These are phyloP conservation scores for Morelia viridis DNA, from an alignment of 2,797 vertebrate genomes.

Conservation along the genomic window DNA sequence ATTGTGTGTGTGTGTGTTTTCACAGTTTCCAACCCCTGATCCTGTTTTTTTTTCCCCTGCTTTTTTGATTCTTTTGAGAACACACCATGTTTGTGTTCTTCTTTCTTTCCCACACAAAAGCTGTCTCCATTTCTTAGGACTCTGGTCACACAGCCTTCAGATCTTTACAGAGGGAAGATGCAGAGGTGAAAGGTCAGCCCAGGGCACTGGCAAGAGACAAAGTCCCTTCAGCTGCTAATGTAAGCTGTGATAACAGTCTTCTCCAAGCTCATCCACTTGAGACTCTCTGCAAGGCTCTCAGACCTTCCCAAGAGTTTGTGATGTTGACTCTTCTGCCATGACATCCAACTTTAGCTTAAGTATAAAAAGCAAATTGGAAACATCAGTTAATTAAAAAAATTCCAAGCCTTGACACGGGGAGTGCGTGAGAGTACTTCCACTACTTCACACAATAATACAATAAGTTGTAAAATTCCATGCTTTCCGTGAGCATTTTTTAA, in stretches of 20 bases:
- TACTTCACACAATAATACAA: constrained; percentile 69
- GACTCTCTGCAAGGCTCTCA: constrained; percentile 79
- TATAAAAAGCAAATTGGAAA: constrained; percentile 68
- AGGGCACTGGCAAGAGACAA: constrained; percentile 74
- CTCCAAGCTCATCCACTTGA: constrained; percentile 83
- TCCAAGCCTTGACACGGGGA: constrained; percentile 36
- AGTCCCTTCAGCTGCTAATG: constrained; percentile 76
- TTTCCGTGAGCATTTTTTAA: not conserved
- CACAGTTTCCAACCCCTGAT: constrained; percentile 19
- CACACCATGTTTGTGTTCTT: constrained; percentile 74
- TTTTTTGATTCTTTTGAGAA: constrained; percentile 76
- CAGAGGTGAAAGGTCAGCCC: constrained; percentile 79
- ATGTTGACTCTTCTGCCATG: constrained; percentile 81
- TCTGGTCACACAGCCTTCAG: constrained; percentile 64
- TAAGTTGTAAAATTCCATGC: not conserved
- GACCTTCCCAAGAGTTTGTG: constrained; percentile 75
- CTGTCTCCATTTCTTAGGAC: constrained; percentile 77
- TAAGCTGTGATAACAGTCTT: constrained; percentile 75
- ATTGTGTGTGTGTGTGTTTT: not conserved
- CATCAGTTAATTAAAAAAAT: constrained; percentile 72
- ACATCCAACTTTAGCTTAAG: constrained; percentile 79
- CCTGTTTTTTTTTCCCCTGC: constrained; percentile 14
- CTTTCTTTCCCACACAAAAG: constrained; percentile 74
- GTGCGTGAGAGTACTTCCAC: constrained; percentile 8
- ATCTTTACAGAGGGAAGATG: constrained; percentile 72